Percentiles rank a stretch among this genome's conserved stretches.
Conservation (phyloP, 2,888 invertebrate species). For the Drosophila subsilvestris region DNA sequence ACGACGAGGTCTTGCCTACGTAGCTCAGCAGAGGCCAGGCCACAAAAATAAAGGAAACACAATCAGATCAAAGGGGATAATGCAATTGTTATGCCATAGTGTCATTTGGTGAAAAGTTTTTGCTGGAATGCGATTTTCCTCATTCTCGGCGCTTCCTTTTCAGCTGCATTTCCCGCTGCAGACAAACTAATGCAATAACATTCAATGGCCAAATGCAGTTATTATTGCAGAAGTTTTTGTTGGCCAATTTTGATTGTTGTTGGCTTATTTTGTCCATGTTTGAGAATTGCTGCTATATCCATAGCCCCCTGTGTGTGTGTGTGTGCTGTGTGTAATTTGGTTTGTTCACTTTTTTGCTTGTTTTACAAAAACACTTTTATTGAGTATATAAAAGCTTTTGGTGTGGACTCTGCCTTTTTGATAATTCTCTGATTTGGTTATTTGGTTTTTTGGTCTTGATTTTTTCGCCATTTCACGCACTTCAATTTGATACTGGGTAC, state of each 20-base stretch:
- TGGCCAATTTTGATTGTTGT: constrained; percentile 45
- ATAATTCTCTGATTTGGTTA: constrained; percentile 39
- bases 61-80: constrained; percentile 44
- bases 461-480: constrained; percentile 25
- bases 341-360: constrained; percentile 65
- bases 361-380: constrained; percentile 65
- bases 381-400: constrained; percentile 69
- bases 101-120: constrained; percentile 62
- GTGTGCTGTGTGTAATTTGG: constrained; percentile 45
- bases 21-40: neutral
- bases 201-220: constrained; percentile 75
- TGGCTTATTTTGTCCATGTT: constrained; percentile 45
- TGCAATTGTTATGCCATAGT: constrained; percentile 59
- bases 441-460: constrained; percentile 10
- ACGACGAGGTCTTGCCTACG: neutral
- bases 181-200: constrained; percentile 75
- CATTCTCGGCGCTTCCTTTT: constrained; percentile 32
- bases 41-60: constrained; percentile 12
- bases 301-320: constrained; percentile 15
- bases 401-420: constrained; percentile 34
- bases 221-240: constrained; percentile 61
- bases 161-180: constrained; percentile 16
- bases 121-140: constrained; percentile 41
- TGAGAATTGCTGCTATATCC: neutral
- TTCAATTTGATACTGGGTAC: constrained; percentile 7